A percentile compares a stretch with the other conserved stretches of the same genome.
phyloP scores from a whole-genome alignment of 2,888 invertebrate species.

The Hyalella azteca region DNA sequence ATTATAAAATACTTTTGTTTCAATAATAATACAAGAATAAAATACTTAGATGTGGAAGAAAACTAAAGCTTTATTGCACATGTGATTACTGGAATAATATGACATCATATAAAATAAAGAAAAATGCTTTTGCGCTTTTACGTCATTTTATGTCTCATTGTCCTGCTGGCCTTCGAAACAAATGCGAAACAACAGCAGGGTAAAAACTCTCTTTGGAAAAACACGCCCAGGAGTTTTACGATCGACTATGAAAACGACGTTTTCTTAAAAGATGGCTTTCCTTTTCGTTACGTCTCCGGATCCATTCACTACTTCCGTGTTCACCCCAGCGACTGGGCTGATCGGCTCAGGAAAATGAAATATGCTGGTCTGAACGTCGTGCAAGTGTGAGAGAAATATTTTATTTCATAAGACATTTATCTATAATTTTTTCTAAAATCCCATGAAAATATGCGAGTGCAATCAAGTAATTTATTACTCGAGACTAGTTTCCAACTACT shows the following conservation, averaged over 20 bases:
- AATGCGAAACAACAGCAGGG: too few relatives aligned
- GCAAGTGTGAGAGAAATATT: constrained; percentile 63
- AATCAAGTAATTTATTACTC: too few relatives aligned
- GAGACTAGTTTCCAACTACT: too few relatives aligned
- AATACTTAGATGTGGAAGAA: too few relatives aligned
- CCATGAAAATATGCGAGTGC: neutral
- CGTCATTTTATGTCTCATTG: too few relatives aligned
- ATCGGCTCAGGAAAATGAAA: constrained; percentile 66
- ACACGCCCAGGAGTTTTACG: constrained; percentile 39
- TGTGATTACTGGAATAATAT: too few relatives aligned
- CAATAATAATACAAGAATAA: too few relatives aligned
- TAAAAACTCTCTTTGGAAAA: neutral
- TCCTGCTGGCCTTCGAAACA: too few relatives aligned
- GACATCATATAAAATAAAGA: too few relatives aligned
- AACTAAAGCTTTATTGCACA: too few relatives aligned
- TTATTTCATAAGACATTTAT: neutral
- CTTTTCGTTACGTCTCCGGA: constrained; percentile 66
- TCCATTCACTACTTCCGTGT: constrained; percentile 68
- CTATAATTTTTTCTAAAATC: neutral
- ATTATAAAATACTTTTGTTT: too few relatives aligned
- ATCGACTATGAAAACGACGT: constrained; percentile 47
- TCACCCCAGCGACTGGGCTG: constrained; percentile 66
- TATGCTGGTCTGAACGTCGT: constrained; percentile 67
- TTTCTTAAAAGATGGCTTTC: constrained; percentile 63
- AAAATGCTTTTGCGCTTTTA: too few relatives aligned